Evolutionary conservation across 2,888 invertebrate species (phyloP).

Genomic region (Caenorhabditis sulstoni): DNA sequence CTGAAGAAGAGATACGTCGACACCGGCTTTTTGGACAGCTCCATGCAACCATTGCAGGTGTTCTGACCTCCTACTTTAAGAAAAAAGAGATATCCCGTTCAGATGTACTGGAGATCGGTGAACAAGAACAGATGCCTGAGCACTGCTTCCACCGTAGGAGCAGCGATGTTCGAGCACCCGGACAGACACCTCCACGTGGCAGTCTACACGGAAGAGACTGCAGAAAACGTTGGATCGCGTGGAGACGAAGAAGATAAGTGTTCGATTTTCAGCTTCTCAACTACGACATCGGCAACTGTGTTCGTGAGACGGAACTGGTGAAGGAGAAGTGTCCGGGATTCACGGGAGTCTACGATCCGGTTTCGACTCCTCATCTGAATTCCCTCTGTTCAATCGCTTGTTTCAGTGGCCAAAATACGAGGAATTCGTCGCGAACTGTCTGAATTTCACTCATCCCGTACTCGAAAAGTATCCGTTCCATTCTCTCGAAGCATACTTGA

Average conservation of each 20-base stretch:
- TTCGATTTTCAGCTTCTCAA: constrained; percentile 38
- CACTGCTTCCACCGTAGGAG: constrained; percentile 50
- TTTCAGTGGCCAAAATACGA: constrained; percentile 55
- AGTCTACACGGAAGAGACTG: constrained; percentile 26
- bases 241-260: neutral
- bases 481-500: constrained; percentile 40
- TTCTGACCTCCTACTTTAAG: constrained; percentile 24
- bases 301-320: constrained; percentile 26
- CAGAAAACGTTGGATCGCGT: constrained; percentile 24
- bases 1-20: constrained; percentile 36
- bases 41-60: constrained; percentile 36
- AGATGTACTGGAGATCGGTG: constrained; percentile 57
- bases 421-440: constrained; percentile 45
- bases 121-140: constrained; percentile 46
- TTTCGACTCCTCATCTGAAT: neutral
- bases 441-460: constrained; percentile 32
- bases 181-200: constrained; percentile 35
- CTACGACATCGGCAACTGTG: constrained; percentile 24
- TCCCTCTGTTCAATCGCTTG: neutral
- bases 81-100: constrained; percentile 7
- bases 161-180: constrained; percentile 43
- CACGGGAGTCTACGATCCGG: constrained; percentile 19
- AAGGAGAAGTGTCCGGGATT: constrained; percentile 37
- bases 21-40: constrained; percentile 26
- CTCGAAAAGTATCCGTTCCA: constrained; percentile 25